Percentiles rank a stretch among this genome's conserved stretches.
Evolutionary conservation across 2,888 invertebrate species (phyloP).

Genomic region (Tridacna crocea): DNA sequence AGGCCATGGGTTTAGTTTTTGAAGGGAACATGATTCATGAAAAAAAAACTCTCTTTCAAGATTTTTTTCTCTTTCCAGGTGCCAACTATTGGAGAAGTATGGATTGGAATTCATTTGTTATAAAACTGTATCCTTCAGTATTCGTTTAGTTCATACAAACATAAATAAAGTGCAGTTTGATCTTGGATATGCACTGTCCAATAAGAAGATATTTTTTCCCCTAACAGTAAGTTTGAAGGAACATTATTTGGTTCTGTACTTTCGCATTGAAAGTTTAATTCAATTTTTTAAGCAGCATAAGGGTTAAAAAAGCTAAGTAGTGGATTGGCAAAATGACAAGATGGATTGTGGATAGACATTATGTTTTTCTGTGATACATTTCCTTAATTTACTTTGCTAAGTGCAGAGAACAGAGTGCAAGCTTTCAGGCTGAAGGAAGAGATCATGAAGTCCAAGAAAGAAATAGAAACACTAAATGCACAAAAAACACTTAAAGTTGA

Average conservation of each 20-base stretch:
- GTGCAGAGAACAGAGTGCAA: conserved; percentile 9
- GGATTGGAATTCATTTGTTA: conserved; percentile 17
- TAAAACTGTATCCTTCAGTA: conserved; percentile 15
- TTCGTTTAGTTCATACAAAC: background rate
- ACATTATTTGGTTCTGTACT: background rate
- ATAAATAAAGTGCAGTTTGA: too few species aligned
- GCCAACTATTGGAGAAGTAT: background rate
- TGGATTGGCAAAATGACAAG: too few species aligned
- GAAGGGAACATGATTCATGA: too few species aligned
- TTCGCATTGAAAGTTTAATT: background rate
- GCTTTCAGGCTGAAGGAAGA: background rate
- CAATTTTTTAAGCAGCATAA: too few species aligned
- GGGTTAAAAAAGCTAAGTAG: too few species aligned
- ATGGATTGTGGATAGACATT: too few species aligned
- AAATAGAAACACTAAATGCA: background rate
- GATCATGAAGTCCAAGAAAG: background rate
- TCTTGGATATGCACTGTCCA: too few species aligned
- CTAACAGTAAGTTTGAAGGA: too few species aligned
- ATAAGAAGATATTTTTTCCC: too few species aligned
- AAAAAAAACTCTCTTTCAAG: background rate
- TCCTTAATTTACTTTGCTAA: background rate
- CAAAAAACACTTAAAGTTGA: background rate
- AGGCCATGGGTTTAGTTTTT: too few species aligned
- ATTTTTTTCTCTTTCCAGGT: background rate
- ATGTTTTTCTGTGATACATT: too few species aligned